Conservation (phyloP, 1,140 invertebrate species). For the Centruroides sculpturatus region DNA sequence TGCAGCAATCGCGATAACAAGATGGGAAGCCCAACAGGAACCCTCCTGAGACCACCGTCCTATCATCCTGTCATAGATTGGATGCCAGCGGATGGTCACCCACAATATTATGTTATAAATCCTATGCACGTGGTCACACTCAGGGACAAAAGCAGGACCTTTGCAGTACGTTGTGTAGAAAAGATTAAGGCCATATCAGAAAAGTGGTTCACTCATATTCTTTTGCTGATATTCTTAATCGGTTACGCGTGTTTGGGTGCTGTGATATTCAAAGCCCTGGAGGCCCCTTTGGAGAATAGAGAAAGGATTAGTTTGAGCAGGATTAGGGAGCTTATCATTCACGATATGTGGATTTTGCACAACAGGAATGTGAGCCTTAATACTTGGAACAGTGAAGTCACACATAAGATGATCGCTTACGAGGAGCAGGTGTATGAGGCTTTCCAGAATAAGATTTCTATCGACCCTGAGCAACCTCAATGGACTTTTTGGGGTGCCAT, state of each 20-base stretch:
- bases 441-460: slow-evolving; percentile 59
- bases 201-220: slow-evolving; percentile 75
- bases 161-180: slow-evolving; percentile 17
- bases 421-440: slow-evolving; percentile 70
- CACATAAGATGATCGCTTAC: slow-evolving; percentile 54
- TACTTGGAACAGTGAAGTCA: slow-evolving; percentile 57
- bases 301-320: slow-evolving; percentile 12
- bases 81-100: not conserved
- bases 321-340: slow-evolving; percentile 6
- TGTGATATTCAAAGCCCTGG: slow-evolving; percentile 52
- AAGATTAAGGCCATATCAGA: slow-evolving; percentile 47
- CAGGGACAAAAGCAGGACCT: slow-evolving; percentile 16
- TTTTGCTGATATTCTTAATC: slow-evolving; percentile 56
- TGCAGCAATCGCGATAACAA: too few relatives aligned
- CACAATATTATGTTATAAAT: slow-evolving; percentile 16
- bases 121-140: slow-evolving; percentile 23
- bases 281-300: slow-evolving; percentile 29
- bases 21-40: not conserved
- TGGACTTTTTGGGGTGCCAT: slow-evolving; percentile 89
- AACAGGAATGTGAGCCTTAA: slow-evolving; percentile 66
- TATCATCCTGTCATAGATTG: slow-evolving; percentile 1
- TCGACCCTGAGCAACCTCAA: slow-evolving; percentile 56
- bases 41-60: slow-evolving; percentile 4
- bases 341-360: slow-evolving; percentile 51
- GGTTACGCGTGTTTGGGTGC: slow-evolving; percentile 64